phyloP scores from a whole-genome alignment of 2,888 invertebrate species.

The Mayetiola destructor region DNA sequence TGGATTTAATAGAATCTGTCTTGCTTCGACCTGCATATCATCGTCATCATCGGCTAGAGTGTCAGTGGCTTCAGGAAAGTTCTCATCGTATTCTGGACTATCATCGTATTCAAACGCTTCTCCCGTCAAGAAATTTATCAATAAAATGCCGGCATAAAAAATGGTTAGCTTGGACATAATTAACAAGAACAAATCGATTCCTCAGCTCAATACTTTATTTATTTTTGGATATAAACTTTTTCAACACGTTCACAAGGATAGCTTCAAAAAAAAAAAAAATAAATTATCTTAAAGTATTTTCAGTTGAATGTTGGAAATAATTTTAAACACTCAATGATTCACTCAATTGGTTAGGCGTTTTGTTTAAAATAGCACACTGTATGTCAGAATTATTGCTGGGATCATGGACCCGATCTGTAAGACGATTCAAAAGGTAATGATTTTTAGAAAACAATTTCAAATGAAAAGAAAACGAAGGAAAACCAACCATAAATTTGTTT shows the following conservation, averaged over 20 bases:
- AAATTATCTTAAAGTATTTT: too few relatives aligned
- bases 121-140: neutral
- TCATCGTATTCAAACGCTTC: neutral
- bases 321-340: constrained; percentile 24
- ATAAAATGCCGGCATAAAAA: too few relatives aligned
- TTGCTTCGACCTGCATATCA: neutral
- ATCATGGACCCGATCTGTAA: constrained; percentile 11
- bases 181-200: too few relatives aligned
- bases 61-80: neutral
- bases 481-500: constrained; percentile 62
- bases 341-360: constrained; percentile 59
- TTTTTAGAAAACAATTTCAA: too few relatives aligned
- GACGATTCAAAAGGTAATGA: neutral
- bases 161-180: too few relatives aligned
- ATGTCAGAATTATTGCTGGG: constrained; percentile 31
- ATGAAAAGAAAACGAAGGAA: too few relatives aligned
- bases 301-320: too few relatives aligned
- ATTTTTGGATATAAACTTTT: too few relatives aligned
- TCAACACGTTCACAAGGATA: too few relatives aligned
- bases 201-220: too few relatives aligned
- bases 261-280: too few relatives aligned
- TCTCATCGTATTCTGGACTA: too few relatives aligned
- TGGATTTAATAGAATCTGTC: neutral
- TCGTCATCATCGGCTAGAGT: neutral
- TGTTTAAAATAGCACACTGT: constrained; percentile 53